phyloP scores from a whole-genome alignment of 1,140 invertebrate species.

The Bombus polaris region DNA sequence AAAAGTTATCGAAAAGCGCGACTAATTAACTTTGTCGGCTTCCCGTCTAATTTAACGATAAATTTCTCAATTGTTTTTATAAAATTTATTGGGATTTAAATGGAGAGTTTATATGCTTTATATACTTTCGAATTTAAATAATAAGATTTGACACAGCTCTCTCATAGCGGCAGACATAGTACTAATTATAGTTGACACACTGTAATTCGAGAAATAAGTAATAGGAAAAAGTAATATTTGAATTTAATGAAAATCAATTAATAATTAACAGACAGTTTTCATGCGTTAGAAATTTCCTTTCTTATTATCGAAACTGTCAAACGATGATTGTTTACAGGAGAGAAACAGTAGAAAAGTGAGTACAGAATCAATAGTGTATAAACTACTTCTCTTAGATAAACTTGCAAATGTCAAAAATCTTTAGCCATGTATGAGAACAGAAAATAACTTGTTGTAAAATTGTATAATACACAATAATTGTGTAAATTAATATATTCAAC shows the following conservation, averaged over 20 bases:
- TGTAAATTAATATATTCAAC: neutral
- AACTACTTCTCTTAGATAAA: neutral
- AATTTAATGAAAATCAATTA: neutral
- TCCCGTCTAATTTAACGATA: neutral
- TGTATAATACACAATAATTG: too few relatives aligned
- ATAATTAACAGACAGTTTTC: too few relatives aligned
- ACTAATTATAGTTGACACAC: too few relatives aligned
- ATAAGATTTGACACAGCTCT: too few relatives aligned
- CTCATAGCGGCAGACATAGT: too few relatives aligned
- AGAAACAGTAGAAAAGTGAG: neutral
- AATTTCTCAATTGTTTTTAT: neutral
- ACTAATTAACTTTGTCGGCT: neutral
- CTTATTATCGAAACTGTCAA: neutral
- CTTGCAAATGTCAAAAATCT: neutral
- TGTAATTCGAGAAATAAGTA: too few relatives aligned
- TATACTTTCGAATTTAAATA: too few relatives aligned
- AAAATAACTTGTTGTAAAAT: too few relatives aligned
- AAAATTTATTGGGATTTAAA: neutral
- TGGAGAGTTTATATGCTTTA: too few relatives aligned
- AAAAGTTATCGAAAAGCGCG: neutral
- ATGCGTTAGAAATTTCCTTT: neutral
- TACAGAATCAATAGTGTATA: neutral
- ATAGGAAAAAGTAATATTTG: too few relatives aligned
- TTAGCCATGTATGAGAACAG: too few relatives aligned
- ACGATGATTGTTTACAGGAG: neutral